Base-by-base conservation (phyloP, 2,888 invertebrate genomes). In the Leptopilina drosophilae region DNA sequence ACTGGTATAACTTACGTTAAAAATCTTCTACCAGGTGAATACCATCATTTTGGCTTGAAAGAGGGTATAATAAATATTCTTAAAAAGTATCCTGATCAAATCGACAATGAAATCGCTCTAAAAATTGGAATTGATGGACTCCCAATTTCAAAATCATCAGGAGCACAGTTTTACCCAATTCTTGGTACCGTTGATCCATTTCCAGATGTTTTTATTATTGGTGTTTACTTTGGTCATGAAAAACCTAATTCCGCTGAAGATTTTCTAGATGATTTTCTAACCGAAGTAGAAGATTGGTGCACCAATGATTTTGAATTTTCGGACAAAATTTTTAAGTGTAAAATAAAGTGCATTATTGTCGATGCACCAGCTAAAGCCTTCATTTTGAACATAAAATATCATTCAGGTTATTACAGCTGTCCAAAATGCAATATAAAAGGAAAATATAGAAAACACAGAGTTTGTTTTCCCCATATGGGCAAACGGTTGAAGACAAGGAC, bases 121-220 rank as follows among this genome's bases (percentile, higher is more conserved):
- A 65, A 67, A 76, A 69, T 82, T 15, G 80, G 80, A 0, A 80
- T 82, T 64, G 82, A 84, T 62, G 81, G 81, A 5, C 65, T 33
- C 33, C 33, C 33, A 33, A 1, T 33, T 33, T 33, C 33, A 33
- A 33, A 33, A 33, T 33, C 33, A 49, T 76, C 76, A 9, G 40
- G 73, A 40, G 75, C 20, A 15, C 26, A 80, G 8, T 79, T 82
- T 42, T 84, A 82, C 80, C 82, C 82, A n/a, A 82, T 83, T 26
- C 64, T 82, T n/a, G 81, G 59, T 12, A 79, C 42, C 15, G 76
- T 80, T 26, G 65, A 78, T 15, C 77, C 64, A 3, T 64, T 73
- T 66, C 66, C 67, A 9, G n/a, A 64, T 15, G 56, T 81, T 12
- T 81, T 81, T n/a, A 6, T 69, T 62, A 46, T 81, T 40, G 81